These are phyloP conservation scores for Thymelicus acteon DNA, from an alignment of 2,888 invertebrate species.

Conservation along the genomic window DNA sequence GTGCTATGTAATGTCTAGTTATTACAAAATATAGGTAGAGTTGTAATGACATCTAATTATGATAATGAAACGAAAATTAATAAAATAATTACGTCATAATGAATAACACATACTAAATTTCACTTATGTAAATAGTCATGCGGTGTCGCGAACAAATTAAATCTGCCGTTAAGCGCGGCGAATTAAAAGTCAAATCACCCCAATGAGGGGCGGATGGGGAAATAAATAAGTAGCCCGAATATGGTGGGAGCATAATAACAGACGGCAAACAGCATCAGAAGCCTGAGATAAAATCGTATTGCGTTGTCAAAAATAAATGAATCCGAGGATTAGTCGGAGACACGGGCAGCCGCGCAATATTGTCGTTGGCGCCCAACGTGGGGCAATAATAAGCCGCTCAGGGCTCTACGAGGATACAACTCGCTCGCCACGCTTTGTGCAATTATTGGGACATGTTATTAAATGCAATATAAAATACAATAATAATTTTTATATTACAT, in stretches of 20 bases:
- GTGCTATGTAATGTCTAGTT: too few species aligned
- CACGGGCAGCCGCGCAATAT: slow-evolving; percentile 77
- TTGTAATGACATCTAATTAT: too few species aligned
- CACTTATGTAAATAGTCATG: slow-evolving; percentile 7
- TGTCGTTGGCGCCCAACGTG: slow-evolving; percentile 74
- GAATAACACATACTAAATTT: background rate
- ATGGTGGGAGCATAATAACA: slow-evolving; percentile 80
- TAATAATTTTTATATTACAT: too few species aligned
- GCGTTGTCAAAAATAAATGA: slow-evolving; percentile 86
- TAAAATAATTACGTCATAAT: background rate
- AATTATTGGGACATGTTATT: slow-evolving; percentile 46
- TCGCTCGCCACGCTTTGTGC: slow-evolving; percentile 45
- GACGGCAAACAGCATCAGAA: slow-evolving; percentile 84
- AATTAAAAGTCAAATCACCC: slow-evolving; percentile 79
- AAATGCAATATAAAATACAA: background rate
- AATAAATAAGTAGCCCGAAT: slow-evolving; percentile 81
- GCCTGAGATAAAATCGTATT: slow-evolving; percentile 85
- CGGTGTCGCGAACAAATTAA: slow-evolving; percentile 50
- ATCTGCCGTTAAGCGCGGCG: slow-evolving; percentile 70
- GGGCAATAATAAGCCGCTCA: slow-evolving; percentile 71
- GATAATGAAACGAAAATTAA: background rate
- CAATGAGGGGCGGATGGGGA: slow-evolving; percentile 75
- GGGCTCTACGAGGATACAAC: slow-evolving; percentile 45
- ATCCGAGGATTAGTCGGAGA: slow-evolving; percentile 82
- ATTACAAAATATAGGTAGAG: too few species aligned